Base-by-base conservation (phyloP, 2,888 invertebrate genomes). In the Oligia strigilis region DNA sequence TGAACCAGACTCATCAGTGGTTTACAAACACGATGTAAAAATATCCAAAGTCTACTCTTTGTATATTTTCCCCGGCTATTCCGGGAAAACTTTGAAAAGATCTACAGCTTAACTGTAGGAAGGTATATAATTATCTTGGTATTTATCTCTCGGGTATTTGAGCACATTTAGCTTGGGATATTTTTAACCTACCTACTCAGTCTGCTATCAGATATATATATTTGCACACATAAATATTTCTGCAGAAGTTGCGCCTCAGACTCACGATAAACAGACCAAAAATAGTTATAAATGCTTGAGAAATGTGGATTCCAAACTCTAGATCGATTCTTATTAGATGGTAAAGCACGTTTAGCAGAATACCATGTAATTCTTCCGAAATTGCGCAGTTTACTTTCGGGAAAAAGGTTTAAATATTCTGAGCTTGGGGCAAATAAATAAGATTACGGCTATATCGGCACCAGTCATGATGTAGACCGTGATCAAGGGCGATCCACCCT, bases 231-330 rank as follows among this genome's bases (percentile, higher is more conserved):
- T 62, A 46, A 14, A 58, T 36, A 66, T 43, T 64, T 46, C 19
- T 58, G 55, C 73, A 43, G 9, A 66, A 66, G 36, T 17, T 43
- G 65, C n/a, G 46, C 6, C 19, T 49, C n/a, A 58, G 29, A 14
- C 17, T 29, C 17, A 66, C 40, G 14, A 43, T 80, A 62, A 17
- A 46, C n/a, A 29, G n/a, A 55, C 13, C n/a, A 29, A 76, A 80
- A 80, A 81, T 81, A 80, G 55, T 69, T 81, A 55, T 60, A 62
- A 11, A 58, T 69, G 17, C 43, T 62, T 49, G 19, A 80, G n/a
- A 40, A 65, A 72, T 49, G 40, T 49, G 46, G 5, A 74, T 43
- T 75, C 43, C 14, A 23, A 36, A 55, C 36, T n/a, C n/a, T 36
- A 29, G 8, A 55, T 29, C 40, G n/a, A 52, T 73, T 49, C 11